Conservation (phyloP, 2,888 invertebrate species). For the Tigriopus californicus region DNA sequence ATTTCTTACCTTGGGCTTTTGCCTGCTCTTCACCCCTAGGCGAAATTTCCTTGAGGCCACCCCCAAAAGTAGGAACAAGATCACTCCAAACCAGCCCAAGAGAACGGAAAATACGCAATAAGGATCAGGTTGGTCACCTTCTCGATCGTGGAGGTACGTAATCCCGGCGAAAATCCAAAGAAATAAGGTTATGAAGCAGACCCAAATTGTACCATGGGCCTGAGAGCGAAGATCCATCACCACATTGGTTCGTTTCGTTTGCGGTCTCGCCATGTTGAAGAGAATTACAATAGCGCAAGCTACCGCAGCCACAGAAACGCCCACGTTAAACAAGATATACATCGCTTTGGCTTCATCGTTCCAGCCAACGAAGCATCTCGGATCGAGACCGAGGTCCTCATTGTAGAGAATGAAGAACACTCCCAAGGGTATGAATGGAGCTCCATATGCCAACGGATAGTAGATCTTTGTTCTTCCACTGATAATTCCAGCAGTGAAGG, state of each 20-base stretch:
- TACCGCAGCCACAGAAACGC: not conserved
- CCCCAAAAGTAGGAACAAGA: not conserved
- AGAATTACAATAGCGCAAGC: not conserved
- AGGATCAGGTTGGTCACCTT: not conserved
- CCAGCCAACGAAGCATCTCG: not conserved
- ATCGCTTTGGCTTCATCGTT: not conserved
- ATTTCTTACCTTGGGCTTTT: too few species aligned
- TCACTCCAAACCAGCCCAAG: not conserved
- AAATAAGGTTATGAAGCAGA: not conserved
- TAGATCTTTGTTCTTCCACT: conserved; percentile 5
- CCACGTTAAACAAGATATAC: not conserved
- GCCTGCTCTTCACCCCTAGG: not conserved
- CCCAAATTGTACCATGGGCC: not conserved
- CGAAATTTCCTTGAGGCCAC: not conserved
- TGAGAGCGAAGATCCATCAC: not conserved
- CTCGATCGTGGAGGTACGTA: not conserved
- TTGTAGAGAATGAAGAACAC: not conserved
- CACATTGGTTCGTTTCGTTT: not conserved
- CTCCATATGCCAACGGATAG: conserved; percentile 11
- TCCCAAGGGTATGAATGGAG: conserved; percentile 1
- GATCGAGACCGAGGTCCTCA: not conserved
- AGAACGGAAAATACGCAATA: not conserved
- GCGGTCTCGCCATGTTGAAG: not conserved
- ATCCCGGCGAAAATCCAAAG: not conserved
- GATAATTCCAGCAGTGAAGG: conserved; percentile 12